These are phyloP conservation scores for Naso thynnoides DNA, from an alignment of 2,797 vertebrate species.

Conservation along the genomic window DNA sequence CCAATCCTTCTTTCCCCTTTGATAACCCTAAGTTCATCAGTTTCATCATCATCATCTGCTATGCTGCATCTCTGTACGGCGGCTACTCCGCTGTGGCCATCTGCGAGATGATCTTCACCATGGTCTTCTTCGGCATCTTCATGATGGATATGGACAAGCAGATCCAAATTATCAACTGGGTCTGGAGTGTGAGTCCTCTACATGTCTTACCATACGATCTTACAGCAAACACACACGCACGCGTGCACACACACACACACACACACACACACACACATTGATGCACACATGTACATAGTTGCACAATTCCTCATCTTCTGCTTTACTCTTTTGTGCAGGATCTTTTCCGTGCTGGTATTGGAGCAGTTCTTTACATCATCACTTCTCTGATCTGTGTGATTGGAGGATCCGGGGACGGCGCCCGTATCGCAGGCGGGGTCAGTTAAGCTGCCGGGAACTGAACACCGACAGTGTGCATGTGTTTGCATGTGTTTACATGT, in stretches of 20 bases:
- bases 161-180: constrained; percentile 85
- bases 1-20: not conserved
- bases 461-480: not conserved
- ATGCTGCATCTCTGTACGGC: constrained; percentile 68
- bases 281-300: not conserved
- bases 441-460: constrained; percentile 31
- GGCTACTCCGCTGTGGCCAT: constrained; percentile 83
- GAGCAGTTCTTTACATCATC: constrained; percentile 79
- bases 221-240: not conserved
- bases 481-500: not conserved
- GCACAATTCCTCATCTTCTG: not conserved
- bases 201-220: not conserved
- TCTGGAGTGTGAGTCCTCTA: constrained; percentile 88
- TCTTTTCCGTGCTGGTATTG: constrained; percentile 75
- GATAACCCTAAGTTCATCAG: constrained; percentile 80
- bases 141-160: constrained; percentile 87
- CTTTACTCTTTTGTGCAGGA: constrained; percentile 72
- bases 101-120: constrained; percentile 83
- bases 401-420: constrained; percentile 67
- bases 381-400: constrained; percentile 82
- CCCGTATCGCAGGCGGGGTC: constrained; percentile 83
- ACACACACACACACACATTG: not conserved
- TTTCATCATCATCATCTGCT: constrained; percentile 89
- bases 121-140: constrained; percentile 86
- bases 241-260: not conserved